Base-by-base conservation (phyloP, 2,888 invertebrate species). In the Drosophila macrospina region DNA sequence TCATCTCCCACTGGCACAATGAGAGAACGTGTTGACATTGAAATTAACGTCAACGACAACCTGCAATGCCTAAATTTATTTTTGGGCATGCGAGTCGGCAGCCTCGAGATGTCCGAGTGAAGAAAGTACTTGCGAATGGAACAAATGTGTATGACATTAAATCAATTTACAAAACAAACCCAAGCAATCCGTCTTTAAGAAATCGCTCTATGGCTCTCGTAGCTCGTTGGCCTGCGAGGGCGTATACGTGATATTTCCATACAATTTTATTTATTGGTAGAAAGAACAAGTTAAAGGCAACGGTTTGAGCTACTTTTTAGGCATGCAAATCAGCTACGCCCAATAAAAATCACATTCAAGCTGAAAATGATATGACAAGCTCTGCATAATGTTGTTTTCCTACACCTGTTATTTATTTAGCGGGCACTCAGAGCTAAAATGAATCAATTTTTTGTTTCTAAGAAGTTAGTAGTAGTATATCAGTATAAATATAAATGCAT, bases 1-100 rank as follows among this genome's bases (percentile, higher is more conserved):
- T 57, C 56, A 42, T 64, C 74, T 64, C 55, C 55, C 66, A 56
- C 62, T 54, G 47, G 16, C 39, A 24, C 37, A 32, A 32, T 34
- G 60, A 32, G 60, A 32, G 57, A 74, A 61, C 65, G 37, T 32
- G 67, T 62, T 84, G 88, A 68, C 86, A 85, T 85, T 86, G 75
- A 78, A 80, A 45, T 60, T 34, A 41, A 51, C 56, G 45, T 44
- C 32, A 34, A 11, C 37, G 45, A 26, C 28, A 68, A 62, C 59
- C 64, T 63, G 62, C 60, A 48, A 34, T 8, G 47, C 28, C 51
- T 26, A 20, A 15, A 39, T 52, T 59, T 48, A 61, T 52, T 50
- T 78, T 78, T 62, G 55, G 60, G 15, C 69, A 59, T 42, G n/a
- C 34, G 7, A 48, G 13, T 36, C 47, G 16, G 0, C 37, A 39